phyloP scores from a whole-genome alignment of 2,797 vertebrate species.

The Hylomyscus alleni region DNA sequence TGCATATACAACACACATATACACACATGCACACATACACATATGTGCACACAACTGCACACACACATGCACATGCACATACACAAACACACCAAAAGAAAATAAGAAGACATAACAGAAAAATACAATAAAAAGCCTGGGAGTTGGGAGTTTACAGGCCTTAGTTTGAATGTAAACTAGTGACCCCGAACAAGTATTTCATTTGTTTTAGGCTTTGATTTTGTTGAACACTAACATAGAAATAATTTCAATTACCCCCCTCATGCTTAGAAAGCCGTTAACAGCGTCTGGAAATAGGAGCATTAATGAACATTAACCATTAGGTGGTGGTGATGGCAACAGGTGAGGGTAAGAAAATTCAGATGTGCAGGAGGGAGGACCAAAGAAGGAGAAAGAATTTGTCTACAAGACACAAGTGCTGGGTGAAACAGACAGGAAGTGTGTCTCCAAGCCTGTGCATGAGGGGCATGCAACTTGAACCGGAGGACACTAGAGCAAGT shows the following conservation, averaged over 20 bases:
- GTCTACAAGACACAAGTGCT: background rate
- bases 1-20: no score
- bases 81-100: background rate
- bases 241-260: background rate
- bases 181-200: background rate
- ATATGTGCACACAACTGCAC: background rate
- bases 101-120: background rate
- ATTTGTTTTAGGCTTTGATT: conserved; percentile 31
- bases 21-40: no score
- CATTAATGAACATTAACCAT: background rate
- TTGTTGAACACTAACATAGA: background rate
- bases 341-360: background rate
- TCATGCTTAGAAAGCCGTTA: background rate
- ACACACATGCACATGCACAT: background rate
- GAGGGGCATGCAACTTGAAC: background rate
- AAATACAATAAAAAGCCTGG: background rate
- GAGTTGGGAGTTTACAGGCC: background rate
- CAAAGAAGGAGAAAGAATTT: background rate
- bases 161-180: background rate
- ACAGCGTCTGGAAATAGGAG: background rate
- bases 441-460: background rate
- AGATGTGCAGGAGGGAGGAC: background rate
- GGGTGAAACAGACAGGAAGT: background rate
- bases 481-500: background rate
- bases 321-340: background rate